Base-by-base conservation (phyloP, 2,888 invertebrate genomes). In the Aricia artaxerxes region DNA sequence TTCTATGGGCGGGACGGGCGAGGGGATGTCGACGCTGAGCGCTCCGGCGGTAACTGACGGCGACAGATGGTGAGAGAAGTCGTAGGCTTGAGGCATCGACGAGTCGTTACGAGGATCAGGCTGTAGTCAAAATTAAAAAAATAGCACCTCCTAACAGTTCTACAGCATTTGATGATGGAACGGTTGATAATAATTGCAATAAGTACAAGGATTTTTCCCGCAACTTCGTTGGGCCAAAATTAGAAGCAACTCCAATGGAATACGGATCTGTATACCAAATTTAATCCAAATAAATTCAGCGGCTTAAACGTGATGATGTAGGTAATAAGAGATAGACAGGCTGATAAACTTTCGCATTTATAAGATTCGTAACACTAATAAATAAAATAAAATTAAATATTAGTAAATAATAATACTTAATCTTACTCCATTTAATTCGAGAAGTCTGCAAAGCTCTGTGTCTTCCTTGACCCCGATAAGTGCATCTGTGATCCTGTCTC, bases 401-500 rank as follows among this genome's bases (percentile, higher is more conserved):
- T 6, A 3, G 1, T 40, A 40, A 40, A 40, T 24, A 40, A 4
- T 40, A 3, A n/a, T n/a, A n/a, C n/a, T 2, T 0, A 40, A 40
- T 31, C 95, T 93, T 87, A 97, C 97, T 86, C 97, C 98, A 83
- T 97, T 94, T 13, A 95, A 92, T 87, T 99, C 99, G 81, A 99
- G 94, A 73, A 99, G 94, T 84, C 97, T 96, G 44, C 97, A 96
- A 0, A 99, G 95, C 83, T 96, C 95, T 0, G 98, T 93, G 80
- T 96, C 96, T 78, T 96, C 96, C 84, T 98, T 97, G 1, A 97
- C 96, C 78, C 97, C 96, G 24, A 95, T 94, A 75, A 98, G 95
- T 79, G 97, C 98, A 84, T 97, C 97, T 84, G 98, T 97, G 86
- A 98, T 98, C 90, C 98, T 97, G 81, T 97, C 97, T 85, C 99